Evolutionary conservation across 2,888 invertebrate species (phyloP), one percentile per base, ranked within the genome.

Genomic region (Aelia acuminata): DNA sequence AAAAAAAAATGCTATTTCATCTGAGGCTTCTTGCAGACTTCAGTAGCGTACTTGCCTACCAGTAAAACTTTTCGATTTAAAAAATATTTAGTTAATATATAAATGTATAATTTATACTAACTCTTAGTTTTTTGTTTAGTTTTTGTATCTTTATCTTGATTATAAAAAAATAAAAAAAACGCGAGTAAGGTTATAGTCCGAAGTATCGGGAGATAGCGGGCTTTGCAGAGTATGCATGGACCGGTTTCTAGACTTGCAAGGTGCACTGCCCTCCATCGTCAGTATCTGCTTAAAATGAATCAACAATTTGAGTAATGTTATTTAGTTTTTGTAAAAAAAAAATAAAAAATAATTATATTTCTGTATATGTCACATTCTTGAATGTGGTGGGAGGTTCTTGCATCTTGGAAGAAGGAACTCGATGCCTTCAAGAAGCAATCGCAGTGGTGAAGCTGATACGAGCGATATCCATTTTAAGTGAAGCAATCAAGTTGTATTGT

Each of bases 251-350:
- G n/a, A 63, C 63, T 80, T 39, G 80, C 80, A 43, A 80, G 80
- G 80, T 80, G 80, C 80, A 80, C 80, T 80, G 80, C 80, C 80
- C 80, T 80, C 80, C 43, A 80, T 80, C 80, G 10, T 80, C 80
- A 80, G 39, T 80, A 22, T 80, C 39, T 80, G 20, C 80, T 43
- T 80, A 39, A 80, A 80, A 63, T 63, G 63, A 63, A 63, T 63
- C 31, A 31, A 63, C 63, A 63, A 63, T 63, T 63, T 31, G 63
- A 2, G 18, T 63, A 57, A 57, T 13, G 26, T 63, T 1, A 63
- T 31, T 63, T 63, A 31, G 4, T 31, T 31, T 63, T 3, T n/a
- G n/a, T n/a, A n/a, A n/a, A n/a, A n/a, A n/a, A n/a, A n/a, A n/a
- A n/a, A n/a, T n/a, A n/a, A n/a, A n/a, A n/a, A n/a, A 35, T 35